Evolutionary conservation across 2,113 vertebrate species (phyloP).

Genomic region (Pogona vitticeps): DNA sequence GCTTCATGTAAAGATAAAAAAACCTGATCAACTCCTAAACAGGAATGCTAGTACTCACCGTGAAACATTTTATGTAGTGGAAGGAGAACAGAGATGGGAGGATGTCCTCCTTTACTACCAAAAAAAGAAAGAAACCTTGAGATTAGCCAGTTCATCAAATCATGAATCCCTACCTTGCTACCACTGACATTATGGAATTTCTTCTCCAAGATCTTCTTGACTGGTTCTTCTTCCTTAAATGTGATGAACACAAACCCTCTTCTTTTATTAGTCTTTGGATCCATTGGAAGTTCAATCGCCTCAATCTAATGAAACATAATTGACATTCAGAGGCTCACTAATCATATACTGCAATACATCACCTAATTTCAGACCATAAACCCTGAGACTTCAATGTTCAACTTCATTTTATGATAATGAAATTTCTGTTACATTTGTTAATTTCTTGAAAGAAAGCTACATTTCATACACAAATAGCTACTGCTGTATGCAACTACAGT

Average conservation of each 20-base stretch:
- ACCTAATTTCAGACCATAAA: neutral
- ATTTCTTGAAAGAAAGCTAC: neutral
- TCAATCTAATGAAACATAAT: constrained; percentile 83
- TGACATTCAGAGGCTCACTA: constrained; percentile 33
- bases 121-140: neutral
- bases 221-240: constrained; percentile 93
- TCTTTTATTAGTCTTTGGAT: constrained; percentile 97
- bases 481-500: neutral
- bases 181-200: constrained; percentile 96
- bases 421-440: neutral
- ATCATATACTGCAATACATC: neutral
- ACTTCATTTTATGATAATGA: neutral
- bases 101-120: neutral
- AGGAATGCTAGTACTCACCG: too few relatives aligned
- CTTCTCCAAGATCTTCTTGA: constrained; percentile 96
- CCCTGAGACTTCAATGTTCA: neutral
- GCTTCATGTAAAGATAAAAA: neutral
- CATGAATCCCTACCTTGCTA: constrained; percentile 87
- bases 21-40: neutral
- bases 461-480: neutral
- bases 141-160: neutral
- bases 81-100: too few relatives aligned
- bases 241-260: constrained; percentile 98
- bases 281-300: constrained; percentile 96
- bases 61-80: too few relatives aligned